phyloP scores from a whole-genome alignment of 1,140 invertebrate species.

The Drosophila sproati region DNA sequence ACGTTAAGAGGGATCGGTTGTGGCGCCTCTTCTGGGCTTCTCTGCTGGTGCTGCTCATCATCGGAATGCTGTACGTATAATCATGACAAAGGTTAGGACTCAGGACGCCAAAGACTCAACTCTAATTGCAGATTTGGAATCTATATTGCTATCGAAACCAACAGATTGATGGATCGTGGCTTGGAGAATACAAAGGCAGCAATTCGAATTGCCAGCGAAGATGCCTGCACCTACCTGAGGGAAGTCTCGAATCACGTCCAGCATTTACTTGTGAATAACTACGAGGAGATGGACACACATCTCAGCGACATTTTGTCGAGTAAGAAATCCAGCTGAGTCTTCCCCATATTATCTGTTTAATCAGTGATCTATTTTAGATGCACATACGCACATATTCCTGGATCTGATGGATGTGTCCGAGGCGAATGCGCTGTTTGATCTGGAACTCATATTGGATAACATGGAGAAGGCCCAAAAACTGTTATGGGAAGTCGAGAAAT shows the following conservation, averaged over 20 bases:
- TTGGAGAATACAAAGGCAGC: slow-evolving; percentile 87
- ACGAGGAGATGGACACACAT: slow-evolving; percentile 88
- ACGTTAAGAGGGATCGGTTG: slow-evolving; percentile 92
- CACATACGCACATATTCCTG: slow-evolving; percentile 86
- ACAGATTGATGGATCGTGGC: slow-evolving; percentile 91
- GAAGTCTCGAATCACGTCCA: slow-evolving; percentile 88
- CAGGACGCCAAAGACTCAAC: too few species aligned
- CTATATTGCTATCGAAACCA: slow-evolving; percentile 94
- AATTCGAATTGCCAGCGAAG: slow-evolving; percentile 87
- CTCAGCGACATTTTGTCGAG: slow-evolving; percentile 88
- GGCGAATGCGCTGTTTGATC: slow-evolving; percentile 89
- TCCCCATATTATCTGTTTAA: not conserved
- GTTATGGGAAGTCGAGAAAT: slow-evolving; percentile 87
- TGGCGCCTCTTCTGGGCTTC: slow-evolving; percentile 89
- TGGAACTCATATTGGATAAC: slow-evolving; percentile 89
- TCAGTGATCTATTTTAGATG: slow-evolving; percentile 39
- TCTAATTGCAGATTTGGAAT: slow-evolving; percentile 87
- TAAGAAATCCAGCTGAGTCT: slow-evolving; percentile 74
- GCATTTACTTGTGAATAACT: slow-evolving; percentile 89
- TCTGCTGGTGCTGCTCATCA: slow-evolving; percentile 89
- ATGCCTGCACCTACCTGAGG: slow-evolving; percentile 89
- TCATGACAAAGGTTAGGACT: too few species aligned
- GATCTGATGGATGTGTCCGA: slow-evolving; percentile 89
- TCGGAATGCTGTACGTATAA: slow-evolving; percentile 91
- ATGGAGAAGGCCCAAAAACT: slow-evolving; percentile 87